Base-by-base conservation (phyloP, 2,797 vertebrate species). In the Huso huso region DNA sequence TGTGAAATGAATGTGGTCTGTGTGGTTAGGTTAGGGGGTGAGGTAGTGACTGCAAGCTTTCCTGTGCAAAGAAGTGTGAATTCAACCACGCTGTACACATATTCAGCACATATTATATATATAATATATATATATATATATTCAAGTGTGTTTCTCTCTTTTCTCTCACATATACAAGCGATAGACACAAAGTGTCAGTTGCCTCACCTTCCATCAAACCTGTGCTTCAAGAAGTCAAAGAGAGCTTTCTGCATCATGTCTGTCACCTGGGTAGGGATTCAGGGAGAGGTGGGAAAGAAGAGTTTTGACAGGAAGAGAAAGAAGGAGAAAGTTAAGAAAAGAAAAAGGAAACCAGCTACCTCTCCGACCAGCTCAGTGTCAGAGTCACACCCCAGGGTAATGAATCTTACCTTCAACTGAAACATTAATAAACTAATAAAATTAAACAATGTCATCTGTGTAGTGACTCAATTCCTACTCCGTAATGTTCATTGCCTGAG, bases 171-270 rank as follows among this genome's bases (percentile, higher is more conserved):
- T 37, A 37, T 3, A 37, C 23, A 37, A 37, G 23, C 23, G 23
- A 37, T 37, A 37, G 23, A 10, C 6, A 10, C 11, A n/a, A 58
- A 58, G 55, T 58, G 55, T 12, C 55, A 12, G 55, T 58, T 11
- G 63, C 78, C 95, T 97, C 87, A 99, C 96, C 96, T 98, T 82
- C 96, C 95, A 77, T 99, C 96, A 85, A 99, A 99, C 87, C 95
- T 92, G 93, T 98, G 96, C 90, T 99, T 99, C 85, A 99, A 88
- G 91, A 98, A 99, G 91, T 99, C 96, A 89, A 99, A 99, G 77
- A 99, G 91, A 18, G 96, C 96, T 91, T 99, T 99, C 93, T 99
- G 96, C 96, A 99, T 99, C 96, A 99, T 99, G 82, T 99, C 96
- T 73, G 96, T 99, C 88, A 99, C 96, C 96, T 99, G 82, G 65